Percentiles rank a stretch among this genome's conserved stretches.
Conservation (phyloP, 2,113 vertebrate genomes). For the Indicator maculatus region DNA sequence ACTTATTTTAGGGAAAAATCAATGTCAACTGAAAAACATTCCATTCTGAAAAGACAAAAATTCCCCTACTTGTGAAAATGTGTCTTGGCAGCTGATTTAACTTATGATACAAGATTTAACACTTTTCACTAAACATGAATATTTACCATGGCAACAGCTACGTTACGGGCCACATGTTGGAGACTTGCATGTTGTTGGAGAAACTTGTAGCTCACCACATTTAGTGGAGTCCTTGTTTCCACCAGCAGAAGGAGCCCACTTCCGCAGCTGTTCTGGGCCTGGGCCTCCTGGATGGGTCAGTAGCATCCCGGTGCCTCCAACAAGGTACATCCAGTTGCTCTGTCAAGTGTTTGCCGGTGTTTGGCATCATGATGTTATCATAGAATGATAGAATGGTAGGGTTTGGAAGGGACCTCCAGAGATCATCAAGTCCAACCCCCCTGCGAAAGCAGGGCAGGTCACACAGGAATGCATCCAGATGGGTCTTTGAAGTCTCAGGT, state of each 20-base stretch:
- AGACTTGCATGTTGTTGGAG: slow-evolving; percentile 73
- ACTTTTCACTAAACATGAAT: slow-evolving; percentile 81
- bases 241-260: slow-evolving; percentile 64
- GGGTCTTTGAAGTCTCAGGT: no score
- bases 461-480: no score
- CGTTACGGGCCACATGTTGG: slow-evolving; percentile 75
- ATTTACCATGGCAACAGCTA: slow-evolving; percentile 81
- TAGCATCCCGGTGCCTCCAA: neutral
- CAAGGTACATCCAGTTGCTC: slow-evolving; percentile 12
- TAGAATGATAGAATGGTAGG: no score
- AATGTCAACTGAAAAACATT: slow-evolving; percentile 73
- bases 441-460: no score
- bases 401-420: no score
- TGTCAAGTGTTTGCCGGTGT: neutral
- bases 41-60: slow-evolving; percentile 78
- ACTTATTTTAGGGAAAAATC: slow-evolving; percentile 77
- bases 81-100: slow-evolving; percentile 78
- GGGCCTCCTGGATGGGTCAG: neutral
- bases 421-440: no score
- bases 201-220: slow-evolving; percentile 69
- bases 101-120: slow-evolving; percentile 80
- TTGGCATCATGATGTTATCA: neutral
- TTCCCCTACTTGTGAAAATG: slow-evolving; percentile 78
- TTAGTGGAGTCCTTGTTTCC: slow-evolving; percentile 71
- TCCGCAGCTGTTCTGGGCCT: neutral